Conservation (phyloP, 2,888 invertebrate species). For the Pseudeuparius sepicola region DNA sequence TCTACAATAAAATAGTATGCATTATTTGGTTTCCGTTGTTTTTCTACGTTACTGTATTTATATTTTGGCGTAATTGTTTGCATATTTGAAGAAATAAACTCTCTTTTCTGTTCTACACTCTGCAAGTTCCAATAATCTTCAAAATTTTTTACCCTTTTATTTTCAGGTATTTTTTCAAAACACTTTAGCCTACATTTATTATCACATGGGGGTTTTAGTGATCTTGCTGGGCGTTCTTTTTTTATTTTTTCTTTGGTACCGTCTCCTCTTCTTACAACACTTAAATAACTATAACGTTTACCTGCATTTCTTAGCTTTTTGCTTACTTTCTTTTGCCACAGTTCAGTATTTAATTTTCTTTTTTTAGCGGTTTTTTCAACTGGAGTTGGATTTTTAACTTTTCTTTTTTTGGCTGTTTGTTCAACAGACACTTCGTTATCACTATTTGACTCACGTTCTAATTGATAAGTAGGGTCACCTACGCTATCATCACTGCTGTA, state of each 20-base stretch:
- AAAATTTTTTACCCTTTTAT: slow-evolving; percentile 7
- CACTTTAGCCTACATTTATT: slow-evolving; percentile 11
- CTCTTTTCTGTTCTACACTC: slow-evolving; percentile 10
- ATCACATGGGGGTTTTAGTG: slow-evolving; percentile 10
- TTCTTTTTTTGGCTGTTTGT: slow-evolving; percentile 7
- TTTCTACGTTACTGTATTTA: slow-evolving; percentile 4
- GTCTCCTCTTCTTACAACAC: slow-evolving; percentile 7
- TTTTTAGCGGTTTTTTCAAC: slow-evolving; percentile 4
- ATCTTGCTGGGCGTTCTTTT: slow-evolving; percentile 11
- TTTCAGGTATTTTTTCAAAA: slow-evolving; percentile 12
- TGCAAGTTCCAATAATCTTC: slow-evolving; percentile 9
- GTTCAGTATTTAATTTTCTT: slow-evolving; percentile 4
- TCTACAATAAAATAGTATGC: too few relatives aligned
- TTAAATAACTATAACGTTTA: slow-evolving; percentile 3
- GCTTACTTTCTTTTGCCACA: slow-evolving; percentile 2
- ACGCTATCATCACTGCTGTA: slow-evolving; percentile 9
- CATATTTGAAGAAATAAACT: slow-evolving; percentile 13
- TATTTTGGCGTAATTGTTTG: slow-evolving; percentile 3
- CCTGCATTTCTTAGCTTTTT: slow-evolving; percentile 6
- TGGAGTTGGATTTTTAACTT: slow-evolving; percentile 4
- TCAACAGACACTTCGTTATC: slow-evolving; percentile 7
- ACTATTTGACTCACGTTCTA: slow-evolving; percentile 6
- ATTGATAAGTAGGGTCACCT: slow-evolving; percentile 6
- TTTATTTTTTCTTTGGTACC: slow-evolving; percentile 6
- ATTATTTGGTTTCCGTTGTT: slow-evolving; percentile 3